Conservation (phyloP, 2,113 vertebrate species). For the Varanus komodoensis region DNA sequence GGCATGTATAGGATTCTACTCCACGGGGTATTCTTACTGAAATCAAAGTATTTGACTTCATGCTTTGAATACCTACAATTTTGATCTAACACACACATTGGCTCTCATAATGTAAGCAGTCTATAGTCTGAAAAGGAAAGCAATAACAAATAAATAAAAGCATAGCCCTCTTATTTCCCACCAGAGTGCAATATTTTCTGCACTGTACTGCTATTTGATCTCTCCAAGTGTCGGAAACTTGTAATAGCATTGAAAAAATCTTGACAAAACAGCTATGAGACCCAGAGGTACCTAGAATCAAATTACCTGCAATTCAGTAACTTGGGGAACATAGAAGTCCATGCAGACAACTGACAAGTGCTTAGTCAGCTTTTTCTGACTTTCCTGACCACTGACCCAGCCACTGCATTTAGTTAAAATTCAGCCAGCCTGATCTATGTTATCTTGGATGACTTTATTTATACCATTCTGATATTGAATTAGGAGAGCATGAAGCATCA, state of each 20-base stretch:
- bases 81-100: background rate
- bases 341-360: conserved; percentile 1
- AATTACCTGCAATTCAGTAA: background rate
- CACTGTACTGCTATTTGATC: background rate
- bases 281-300: background rate
- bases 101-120: background rate
- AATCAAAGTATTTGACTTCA: background rate
- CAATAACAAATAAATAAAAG: background rate
- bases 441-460: background rate
- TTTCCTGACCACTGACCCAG: background rate
- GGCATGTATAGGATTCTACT: background rate
- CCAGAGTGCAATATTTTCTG: background rate
- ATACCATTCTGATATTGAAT: background rate
- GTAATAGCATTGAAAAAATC: background rate
- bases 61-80: background rate
- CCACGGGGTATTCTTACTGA: background rate
- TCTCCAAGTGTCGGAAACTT: background rate
- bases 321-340: background rate
- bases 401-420: background rate
- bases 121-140: background rate
- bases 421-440: background rate
- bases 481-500: too few species aligned
- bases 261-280: background rate
- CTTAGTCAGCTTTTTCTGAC: conserved; percentile 4
- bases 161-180: background rate